Evolutionary conservation across 2,113 vertebrate species (phyloP).

Genomic region (Gobio gobio): DNA sequence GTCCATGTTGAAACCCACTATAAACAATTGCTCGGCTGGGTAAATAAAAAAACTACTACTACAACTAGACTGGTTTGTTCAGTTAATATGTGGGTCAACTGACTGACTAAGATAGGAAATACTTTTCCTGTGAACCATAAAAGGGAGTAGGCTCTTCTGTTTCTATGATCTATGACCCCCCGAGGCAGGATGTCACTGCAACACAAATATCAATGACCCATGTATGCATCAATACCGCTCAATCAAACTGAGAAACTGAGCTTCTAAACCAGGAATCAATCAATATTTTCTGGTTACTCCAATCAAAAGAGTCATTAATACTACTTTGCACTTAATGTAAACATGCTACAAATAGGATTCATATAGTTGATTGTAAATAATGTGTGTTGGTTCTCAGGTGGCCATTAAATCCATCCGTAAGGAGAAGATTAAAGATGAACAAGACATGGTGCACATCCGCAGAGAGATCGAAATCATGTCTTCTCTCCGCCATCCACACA

Average conservation of each 20-base stretch:
- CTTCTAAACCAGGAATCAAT: background rate
- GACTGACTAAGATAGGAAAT: conserved; percentile 25
- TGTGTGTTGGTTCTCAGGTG: conserved; percentile 80
- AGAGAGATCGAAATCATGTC: conserved; percentile 99
- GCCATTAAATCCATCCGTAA: conserved; percentile 99
- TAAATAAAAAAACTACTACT: background rate
- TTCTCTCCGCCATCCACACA: conserved; percentile 96
- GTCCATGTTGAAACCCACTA: background rate
- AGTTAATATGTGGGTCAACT: conserved; percentile 4
- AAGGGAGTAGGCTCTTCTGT: background rate
- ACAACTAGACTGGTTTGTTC: background rate
- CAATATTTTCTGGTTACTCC: background rate
- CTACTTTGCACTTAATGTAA: background rate
- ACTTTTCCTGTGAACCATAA: conserved; percentile 17
- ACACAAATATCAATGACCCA: conserved; percentile 9
- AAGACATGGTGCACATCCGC: conserved; percentile 99
- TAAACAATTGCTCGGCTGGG: background rate
- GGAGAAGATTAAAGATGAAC: conserved; percentile 99
- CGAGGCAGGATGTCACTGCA: background rate
- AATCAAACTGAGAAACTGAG: background rate
- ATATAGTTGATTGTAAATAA: background rate
- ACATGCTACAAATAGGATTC: background rate
- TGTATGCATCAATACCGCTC: conserved; percentile 6
- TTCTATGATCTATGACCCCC: conserved; percentile 12
- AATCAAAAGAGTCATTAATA: background rate